Evolutionary conservation across 2,888 invertebrate genomes (phyloP).

Genomic region (Loripinus fragilis): DNA sequence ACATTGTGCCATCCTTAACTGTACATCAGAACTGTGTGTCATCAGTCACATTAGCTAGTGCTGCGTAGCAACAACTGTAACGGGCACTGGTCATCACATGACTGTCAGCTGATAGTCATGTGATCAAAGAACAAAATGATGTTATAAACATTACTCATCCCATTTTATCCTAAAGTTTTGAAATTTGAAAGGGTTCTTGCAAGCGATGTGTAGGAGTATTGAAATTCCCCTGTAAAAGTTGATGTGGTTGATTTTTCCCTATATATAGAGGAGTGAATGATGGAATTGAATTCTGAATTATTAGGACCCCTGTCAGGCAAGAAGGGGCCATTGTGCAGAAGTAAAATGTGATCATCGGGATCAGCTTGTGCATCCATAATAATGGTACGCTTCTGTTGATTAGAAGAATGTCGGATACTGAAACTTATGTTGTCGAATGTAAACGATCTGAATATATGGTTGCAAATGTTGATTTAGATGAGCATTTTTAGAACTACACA

Average conservation of each 20-base stretch:
- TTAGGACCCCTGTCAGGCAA: not conserved
- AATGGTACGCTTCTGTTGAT: too few relatives aligned
- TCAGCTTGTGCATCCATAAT: too few relatives aligned
- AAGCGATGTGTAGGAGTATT: slow-evolving; percentile 1
- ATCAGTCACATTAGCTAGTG: slow-evolving; percentile 11
- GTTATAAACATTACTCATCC: slow-evolving; percentile 15
- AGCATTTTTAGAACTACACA: too few relatives aligned
- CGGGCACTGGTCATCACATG: not conserved
- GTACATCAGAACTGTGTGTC: slow-evolving; percentile 1
- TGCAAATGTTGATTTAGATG: too few relatives aligned
- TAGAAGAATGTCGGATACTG: too few relatives aligned
- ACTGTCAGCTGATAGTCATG: slow-evolving; percentile 15
- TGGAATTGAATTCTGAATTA: slow-evolving; percentile 6
- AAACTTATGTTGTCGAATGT: too few relatives aligned
- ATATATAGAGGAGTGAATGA: slow-evolving; percentile 17
- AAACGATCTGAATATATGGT: too few relatives aligned
- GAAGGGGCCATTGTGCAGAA: too few relatives aligned
- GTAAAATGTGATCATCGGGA: too few relatives aligned
- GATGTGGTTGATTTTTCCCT: slow-evolving; percentile 12
- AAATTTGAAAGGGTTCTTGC: slow-evolving; percentile 19
- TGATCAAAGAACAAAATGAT: not conserved
- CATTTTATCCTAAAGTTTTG: slow-evolving; percentile 19
- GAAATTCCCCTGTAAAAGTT: slow-evolving; percentile 6
- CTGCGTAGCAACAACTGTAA: not conserved
- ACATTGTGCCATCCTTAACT: slow-evolving; percentile 41